phyloP scores from a whole-genome alignment of 2,113 vertebrate species.

The Cnemophilus loriae region DNA sequence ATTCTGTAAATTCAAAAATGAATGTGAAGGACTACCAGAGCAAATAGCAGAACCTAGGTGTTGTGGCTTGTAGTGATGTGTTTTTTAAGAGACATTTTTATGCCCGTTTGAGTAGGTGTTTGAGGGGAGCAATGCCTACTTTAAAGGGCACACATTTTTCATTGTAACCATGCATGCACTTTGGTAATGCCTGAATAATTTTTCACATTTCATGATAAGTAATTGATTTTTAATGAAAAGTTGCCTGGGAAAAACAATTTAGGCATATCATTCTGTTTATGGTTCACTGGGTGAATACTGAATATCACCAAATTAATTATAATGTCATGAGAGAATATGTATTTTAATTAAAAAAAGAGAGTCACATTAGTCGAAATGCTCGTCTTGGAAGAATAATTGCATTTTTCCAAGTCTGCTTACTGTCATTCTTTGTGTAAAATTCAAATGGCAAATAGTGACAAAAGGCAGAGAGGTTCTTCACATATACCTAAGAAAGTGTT shows the following conservation, averaged over 20 bases:
- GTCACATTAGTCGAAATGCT: background rate
- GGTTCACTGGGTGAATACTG: background rate
- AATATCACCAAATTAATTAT: background rate
- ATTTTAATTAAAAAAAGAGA: background rate
- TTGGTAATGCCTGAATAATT: background rate
- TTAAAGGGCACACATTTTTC: background rate
- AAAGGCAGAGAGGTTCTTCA: background rate
- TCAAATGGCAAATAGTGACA: background rate
- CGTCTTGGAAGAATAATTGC: background rate
- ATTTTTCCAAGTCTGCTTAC: background rate
- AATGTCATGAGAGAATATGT: background rate
- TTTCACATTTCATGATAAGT: background rate
- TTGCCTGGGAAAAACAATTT: background rate
- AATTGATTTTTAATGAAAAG: background rate
- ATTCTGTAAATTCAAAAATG: rapidly evolving
- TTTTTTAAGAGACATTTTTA: background rate
- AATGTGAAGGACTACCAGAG: background rate
- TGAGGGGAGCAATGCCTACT: background rate
- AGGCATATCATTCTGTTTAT: background rate
- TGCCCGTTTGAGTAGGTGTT: background rate
- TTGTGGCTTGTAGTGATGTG: rapidly evolving
- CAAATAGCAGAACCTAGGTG: background rate
- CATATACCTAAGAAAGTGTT: background rate
- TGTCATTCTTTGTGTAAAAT: background rate
- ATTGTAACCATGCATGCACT: background rate